Conservation (phyloP, 2,113 vertebrate species). For the Galemys pyrenaicus region DNA sequence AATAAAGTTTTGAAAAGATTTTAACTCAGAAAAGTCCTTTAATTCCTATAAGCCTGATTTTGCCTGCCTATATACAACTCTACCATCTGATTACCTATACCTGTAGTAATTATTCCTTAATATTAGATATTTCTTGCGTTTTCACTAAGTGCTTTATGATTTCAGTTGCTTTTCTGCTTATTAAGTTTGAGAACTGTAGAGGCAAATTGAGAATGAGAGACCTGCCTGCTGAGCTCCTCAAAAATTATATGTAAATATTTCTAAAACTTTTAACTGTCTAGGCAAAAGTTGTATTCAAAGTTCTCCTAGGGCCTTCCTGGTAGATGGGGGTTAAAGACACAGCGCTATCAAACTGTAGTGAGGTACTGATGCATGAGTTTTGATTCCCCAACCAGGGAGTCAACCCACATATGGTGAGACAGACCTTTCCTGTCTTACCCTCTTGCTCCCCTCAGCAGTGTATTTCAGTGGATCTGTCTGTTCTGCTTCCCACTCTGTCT, state of each 20-base stretch:
- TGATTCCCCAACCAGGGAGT: no score
- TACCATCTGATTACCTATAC: not conserved
- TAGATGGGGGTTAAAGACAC: no score
- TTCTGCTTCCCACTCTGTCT: no score
- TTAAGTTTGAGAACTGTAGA: not conserved
- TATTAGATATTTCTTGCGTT: not conserved
- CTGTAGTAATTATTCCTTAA: slow-evolving; percentile 15
- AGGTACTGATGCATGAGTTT: no score
- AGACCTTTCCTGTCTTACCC: no score
- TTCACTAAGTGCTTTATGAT: not conserved
- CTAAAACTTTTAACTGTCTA: not conserved
- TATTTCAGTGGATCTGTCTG: no score
- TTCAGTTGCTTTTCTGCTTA: not conserved
- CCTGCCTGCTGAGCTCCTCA: not conserved
- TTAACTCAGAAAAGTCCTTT: not conserved
- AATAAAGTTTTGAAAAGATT: slow-evolving; percentile 5
- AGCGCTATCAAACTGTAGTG: no score
- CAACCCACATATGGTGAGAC: no score
- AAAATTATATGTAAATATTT: not conserved
- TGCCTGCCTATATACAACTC: not conserved
- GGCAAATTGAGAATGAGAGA: slow-evolving; percentile 23
- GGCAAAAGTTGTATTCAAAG: not conserved
- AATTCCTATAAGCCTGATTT: not conserved
- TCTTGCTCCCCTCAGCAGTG: no score
- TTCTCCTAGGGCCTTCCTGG: no score